Percentiles rank a stretch among this genome's conserved stretches.
Evolutionary conservation across 2,888 invertebrate genomes (phyloP).

Genomic region (Leptopilina drosophilae): DNA sequence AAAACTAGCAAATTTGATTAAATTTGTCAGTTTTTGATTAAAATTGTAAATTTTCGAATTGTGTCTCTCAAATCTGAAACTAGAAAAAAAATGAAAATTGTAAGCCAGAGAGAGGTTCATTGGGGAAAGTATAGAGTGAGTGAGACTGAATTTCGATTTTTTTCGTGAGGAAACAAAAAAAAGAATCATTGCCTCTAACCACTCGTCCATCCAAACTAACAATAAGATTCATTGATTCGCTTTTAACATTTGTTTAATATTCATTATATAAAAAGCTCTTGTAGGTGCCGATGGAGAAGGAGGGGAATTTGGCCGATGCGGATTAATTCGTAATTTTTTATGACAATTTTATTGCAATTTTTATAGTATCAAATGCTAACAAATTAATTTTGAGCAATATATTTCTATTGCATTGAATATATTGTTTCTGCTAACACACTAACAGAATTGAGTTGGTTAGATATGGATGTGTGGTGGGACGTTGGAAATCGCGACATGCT

Average conservation of each 20-base stretch:
- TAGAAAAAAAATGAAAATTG: too few species aligned
- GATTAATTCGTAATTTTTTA: constrained; percentile 36
- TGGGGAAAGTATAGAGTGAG: background rate
- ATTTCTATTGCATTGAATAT: too few species aligned
- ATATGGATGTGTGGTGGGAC: constrained; percentile 99
- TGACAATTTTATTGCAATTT: constrained; percentile 40
- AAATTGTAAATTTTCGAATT: too few species aligned
- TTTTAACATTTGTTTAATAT: constrained; percentile 52
- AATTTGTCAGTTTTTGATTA: too few species aligned
- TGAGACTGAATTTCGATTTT: too few species aligned
- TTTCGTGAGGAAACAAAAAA: background rate
- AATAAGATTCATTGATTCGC: constrained; percentile 57
- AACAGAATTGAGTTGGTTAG: constrained; percentile 80
- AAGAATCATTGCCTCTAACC: constrained; percentile 68
- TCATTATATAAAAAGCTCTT: constrained; percentile 57
- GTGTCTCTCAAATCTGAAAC: too few species aligned
- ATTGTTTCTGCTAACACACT: constrained; percentile 62
- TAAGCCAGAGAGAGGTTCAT: background rate
- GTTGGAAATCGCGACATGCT: constrained; percentile 96
- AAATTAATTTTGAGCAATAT: constrained; percentile 26
- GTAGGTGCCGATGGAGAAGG: constrained; percentile 63
- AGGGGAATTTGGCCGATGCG: constrained; percentile 48
- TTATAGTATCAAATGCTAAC: constrained; percentile 51
- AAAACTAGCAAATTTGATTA: too few species aligned
- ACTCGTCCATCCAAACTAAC: constrained; percentile 76